These are phyloP conservation scores for Sinocyclocheilus anophthalmus DNA, from an alignment of 2,113 vertebrate species.

Conservation along the genomic window DNA sequence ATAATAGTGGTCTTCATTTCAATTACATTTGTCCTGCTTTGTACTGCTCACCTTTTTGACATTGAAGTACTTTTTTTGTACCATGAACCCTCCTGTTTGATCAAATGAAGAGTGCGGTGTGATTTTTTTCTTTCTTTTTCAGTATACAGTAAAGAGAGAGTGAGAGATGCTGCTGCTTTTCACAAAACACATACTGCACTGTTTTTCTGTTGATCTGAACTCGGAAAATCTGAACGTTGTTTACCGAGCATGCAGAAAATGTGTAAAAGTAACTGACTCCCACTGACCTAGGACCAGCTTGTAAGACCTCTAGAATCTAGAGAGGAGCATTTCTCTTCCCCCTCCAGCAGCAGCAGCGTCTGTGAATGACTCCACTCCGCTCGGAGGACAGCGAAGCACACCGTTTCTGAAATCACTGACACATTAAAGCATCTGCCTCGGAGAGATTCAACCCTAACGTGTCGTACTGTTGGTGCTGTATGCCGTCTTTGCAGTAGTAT, in stretches of 20 bases:
- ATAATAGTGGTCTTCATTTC: slow-evolving; percentile 48
- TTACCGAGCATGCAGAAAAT: background rate
- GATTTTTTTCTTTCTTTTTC: background rate
- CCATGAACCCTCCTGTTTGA: background rate
- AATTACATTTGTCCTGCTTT: slow-evolving; percentile 33
- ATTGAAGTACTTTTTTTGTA: slow-evolving; percentile 27
- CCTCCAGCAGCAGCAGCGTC: background rate
- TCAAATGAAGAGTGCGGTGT: background rate
- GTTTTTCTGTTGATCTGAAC: background rate
- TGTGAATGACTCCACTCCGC: background rate
- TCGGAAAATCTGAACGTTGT: background rate
- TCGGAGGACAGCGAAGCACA: background rate
- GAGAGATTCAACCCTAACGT: background rate
- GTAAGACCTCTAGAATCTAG: slow-evolving; percentile 23
- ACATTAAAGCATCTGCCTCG: slow-evolving; percentile 19
- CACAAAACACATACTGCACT: slow-evolving; percentile 49
- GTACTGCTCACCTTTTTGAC: slow-evolving; percentile 6
- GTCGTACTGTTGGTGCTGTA: slow-evolving; percentile 49
- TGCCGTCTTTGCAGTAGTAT: slow-evolving; percentile 39
- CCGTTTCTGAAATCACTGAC: slow-evolving; percentile 22
- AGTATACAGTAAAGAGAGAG: slow-evolving; percentile 38
- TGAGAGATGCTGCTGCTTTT: slow-evolving; percentile 52
- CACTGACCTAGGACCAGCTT: background rate
- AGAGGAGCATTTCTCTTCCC: background rate
- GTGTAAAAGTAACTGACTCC: background rate